Evolutionary conservation across 1,140 invertebrate genomes (phyloP), one percentile per base, ranked within the genome.

Genomic region (Berghia stephanieae): DNA sequence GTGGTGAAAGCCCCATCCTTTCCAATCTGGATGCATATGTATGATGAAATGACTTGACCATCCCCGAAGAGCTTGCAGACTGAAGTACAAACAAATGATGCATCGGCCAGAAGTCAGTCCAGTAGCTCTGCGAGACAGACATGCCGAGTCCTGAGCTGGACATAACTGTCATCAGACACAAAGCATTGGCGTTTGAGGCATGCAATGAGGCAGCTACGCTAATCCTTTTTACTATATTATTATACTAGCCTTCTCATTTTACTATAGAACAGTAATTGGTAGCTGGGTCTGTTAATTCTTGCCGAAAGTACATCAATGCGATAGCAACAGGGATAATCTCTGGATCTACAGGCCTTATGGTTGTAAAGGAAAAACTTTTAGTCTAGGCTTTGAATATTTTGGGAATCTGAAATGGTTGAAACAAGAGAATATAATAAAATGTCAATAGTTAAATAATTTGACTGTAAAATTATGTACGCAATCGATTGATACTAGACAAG

Each of bases 91-190:
- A 52, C 78, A 85, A 42, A 69, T 87, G 69, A 82, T 86, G 79
- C 83, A 83, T 66, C 75, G 78, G 24, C 84, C 46, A 43, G 80
- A 18, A 70, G 81, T 60, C 91, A 92, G 71, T 92, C 92, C 0
- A 92, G 92, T 81, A 93, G 92, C 27, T 93, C 92, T 4, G 92
- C n/a, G n/a, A 91, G 10, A 92, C 92, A 73, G 82, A 93, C 78
- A 79, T 92, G 78, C 90, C 91, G 31, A 92, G 92, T 73, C 91
- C 90, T 0, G 91, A 92, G 57, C 91, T 90, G 68, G 90, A 89
- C 75, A 90, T 90, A 85, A 93, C 92, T 86, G 91, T 92, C 16
- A 92, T 93, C 69, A 89, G 91, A 78, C 90, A 90, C 6, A 88
- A 90, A 72, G 85, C 88, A 18, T 68, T 83, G 0, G 18, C 79